Evolutionary conservation across 2,797 vertebrate genomes (phyloP).

Genomic region (Lepidocolaptes lacrymiger): DNA sequence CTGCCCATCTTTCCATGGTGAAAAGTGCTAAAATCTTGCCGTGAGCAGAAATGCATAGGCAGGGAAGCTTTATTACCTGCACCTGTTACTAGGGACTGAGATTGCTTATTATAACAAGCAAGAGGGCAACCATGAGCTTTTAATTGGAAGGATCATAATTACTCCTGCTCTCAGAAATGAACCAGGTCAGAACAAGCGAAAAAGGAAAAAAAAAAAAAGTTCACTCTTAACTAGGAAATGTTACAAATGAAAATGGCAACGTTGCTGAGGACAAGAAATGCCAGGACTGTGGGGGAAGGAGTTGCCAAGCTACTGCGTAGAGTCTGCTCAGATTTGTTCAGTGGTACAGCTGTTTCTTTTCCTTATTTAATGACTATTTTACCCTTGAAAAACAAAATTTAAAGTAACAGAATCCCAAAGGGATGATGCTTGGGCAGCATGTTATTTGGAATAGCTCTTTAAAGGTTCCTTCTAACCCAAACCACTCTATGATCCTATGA

Average conservation of each 20-base stretch:
- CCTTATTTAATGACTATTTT: background rate
- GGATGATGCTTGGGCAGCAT: background rate
- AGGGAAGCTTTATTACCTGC: background rate
- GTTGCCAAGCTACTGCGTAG: background rate
- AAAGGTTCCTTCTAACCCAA: background rate
- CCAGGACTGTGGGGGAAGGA: background rate
- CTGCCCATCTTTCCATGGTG: background rate
- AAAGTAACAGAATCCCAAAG: background rate
- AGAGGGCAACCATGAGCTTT: slow-evolving; percentile 7
- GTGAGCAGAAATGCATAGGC: background rate
- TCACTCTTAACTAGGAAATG: background rate
- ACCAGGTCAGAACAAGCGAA: background rate
- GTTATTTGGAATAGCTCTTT: background rate
- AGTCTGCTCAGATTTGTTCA: background rate
- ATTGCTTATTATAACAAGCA: slow-evolving; percentile 13
- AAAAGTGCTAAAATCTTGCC: background rate
- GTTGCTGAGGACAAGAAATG: background rate
- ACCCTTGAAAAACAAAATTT: background rate
- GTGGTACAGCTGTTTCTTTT: background rate
- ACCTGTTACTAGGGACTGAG: background rate
- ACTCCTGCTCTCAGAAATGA: background rate
- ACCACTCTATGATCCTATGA: background rate
- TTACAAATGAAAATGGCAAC: background rate
- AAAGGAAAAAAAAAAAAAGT: background rate
- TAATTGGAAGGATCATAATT: slow-evolving; percentile 15